Evolutionary conservation across 2,113 vertebrate species (phyloP).

Genomic region (Elgaria multicarinata): DNA sequence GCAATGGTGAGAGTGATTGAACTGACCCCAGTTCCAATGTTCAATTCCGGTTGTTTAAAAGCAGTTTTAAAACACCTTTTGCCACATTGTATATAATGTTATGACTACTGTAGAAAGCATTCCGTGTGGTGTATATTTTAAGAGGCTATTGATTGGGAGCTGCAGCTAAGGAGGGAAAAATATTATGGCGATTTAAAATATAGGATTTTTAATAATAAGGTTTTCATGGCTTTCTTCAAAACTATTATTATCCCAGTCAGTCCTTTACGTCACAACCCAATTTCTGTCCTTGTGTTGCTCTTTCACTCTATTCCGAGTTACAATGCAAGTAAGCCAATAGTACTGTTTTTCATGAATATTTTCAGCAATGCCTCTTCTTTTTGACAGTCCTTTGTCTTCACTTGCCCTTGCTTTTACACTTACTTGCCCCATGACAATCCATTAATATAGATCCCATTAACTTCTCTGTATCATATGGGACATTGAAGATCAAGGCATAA

Average conservation of each 20-base stretch:
- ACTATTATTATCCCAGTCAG: background rate
- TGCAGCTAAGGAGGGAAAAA: background rate
- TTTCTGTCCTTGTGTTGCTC: background rate
- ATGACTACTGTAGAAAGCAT: constrained; percentile 1
- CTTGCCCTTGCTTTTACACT: background rate
- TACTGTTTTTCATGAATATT: background rate
- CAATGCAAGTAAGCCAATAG: background rate
- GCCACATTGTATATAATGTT: background rate
- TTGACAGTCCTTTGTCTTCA: background rate
- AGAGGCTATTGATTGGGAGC: constrained; percentile 18
- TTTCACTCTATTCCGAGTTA: background rate
- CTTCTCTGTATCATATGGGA: background rate
- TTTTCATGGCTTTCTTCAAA: background rate
- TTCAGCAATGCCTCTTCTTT: background rate
- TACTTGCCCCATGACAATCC: background rate
- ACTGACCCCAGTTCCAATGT: background rate
- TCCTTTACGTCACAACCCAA: background rate
- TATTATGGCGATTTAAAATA: constrained; percentile 9
- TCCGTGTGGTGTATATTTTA: constrained; percentile 21
- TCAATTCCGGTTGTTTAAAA: constrained; percentile 8
- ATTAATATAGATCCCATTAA: background rate
- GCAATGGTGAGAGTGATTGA: background rate
- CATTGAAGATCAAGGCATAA: background rate
- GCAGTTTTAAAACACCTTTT: background rate
- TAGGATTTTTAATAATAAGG: constrained; percentile 31